phyloP scores from a whole-genome alignment of 1,140 invertebrate genomes.

The Stegodyphus dumicola region DNA sequence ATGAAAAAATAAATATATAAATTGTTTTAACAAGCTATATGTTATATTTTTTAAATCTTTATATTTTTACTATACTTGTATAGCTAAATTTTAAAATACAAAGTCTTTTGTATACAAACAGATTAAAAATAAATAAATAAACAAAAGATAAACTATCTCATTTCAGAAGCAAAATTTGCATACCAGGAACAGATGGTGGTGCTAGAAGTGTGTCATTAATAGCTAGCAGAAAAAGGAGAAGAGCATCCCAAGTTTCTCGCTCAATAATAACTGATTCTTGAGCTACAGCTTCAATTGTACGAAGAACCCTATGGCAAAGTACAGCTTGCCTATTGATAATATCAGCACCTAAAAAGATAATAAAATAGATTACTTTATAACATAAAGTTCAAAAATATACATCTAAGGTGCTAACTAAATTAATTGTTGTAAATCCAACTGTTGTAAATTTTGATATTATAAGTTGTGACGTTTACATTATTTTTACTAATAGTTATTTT shows the following conservation, averaged over 20 bases:
- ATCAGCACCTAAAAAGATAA: conserved; percentile 76
- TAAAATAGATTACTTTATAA: conserved; percentile 32
- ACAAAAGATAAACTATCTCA: too few relatives aligned
- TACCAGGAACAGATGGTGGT: conserved; percentile 86
- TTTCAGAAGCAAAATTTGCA: background rate
- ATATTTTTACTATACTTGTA: too few relatives aligned
- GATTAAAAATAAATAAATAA: too few relatives aligned
- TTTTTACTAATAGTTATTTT: too few relatives aligned
- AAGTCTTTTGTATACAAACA: too few relatives aligned
- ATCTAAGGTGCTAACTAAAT: background rate
- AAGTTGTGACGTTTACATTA: too few relatives aligned
- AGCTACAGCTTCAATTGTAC: conserved; percentile 89
- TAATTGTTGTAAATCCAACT: background rate
- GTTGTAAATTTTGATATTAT: too few relatives aligned
- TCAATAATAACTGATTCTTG: conserved; percentile 82
- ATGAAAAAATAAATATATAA: too few relatives aligned
- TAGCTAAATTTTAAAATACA: too few relatives aligned
- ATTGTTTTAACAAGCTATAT: too few relatives aligned
- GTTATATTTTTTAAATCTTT: too few relatives aligned
- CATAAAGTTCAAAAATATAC: background rate
- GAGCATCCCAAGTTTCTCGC: conserved; percentile 88
- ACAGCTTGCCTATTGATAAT: conserved; percentile 93
- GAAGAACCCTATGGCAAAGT: conserved; percentile 91
- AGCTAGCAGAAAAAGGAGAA: conserved; percentile 89
- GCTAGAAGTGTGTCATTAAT: conserved; percentile 92